Base-by-base conservation (phyloP, 2,113 vertebrate genomes). In the Climacteris rufus region DNA sequence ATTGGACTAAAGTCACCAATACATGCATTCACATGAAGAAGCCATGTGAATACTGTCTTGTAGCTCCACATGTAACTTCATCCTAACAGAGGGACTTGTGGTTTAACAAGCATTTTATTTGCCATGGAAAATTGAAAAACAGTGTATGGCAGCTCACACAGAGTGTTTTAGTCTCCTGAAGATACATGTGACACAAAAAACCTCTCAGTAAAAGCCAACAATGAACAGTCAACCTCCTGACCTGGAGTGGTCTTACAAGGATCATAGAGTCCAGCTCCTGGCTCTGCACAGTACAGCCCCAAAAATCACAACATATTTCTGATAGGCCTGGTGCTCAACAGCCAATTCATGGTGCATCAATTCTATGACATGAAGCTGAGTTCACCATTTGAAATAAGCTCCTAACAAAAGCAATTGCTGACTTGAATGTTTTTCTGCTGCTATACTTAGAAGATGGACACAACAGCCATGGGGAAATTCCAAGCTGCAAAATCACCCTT, bases 391-490 rank as follows among this genome's bases (percentile, higher is more conserved):
- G 72, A 85, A 91, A 76, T 50, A 39, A 84, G 18, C 39, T 39
- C 68, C 86, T 72, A 76, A 87, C 15, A 90, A 90, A 87, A 74
- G 42, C 24, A 80, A 28, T 28, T 80, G 79, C 84, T 75, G 87
- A 96, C 35, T 63, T 45, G 18, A 89, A 61, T 60, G 15, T 35
- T 90, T 93, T 78, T 78, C 33, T 89, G 50, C 35, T 74, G 21
- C 63, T 90, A 9, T 86, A 54, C 44, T 85, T 83, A 54, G 63
- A 24, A 83, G 59, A 88, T 25, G 90, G 82, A 66, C 63, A 74
- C 75, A 91, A 83, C 8, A 83, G 86, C 68, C 86, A 60, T 10
- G 27, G 71, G 93, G 89, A 93, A 95, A 96, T 97, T 95, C 87
- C 90, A 91, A 86, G 71, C 63, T 93, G 59, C 8, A 95, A 83